Evolutionary conservation across 2,113 vertebrate genomes (phyloP).

Genomic region (Anolis sagrei): DNA sequence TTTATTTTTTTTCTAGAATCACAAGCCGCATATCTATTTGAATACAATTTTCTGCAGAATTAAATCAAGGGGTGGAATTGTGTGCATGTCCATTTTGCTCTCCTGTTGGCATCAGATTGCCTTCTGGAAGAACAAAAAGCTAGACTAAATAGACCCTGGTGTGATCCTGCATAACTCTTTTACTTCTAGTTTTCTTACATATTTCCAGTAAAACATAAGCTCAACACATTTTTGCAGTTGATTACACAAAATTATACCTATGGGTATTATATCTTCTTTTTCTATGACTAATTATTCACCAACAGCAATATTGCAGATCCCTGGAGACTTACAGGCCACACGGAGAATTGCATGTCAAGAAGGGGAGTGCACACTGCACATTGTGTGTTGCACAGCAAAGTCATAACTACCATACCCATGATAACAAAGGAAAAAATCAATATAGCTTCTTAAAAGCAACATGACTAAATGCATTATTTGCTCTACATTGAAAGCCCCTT

Average conservation of each 20-base stretch:
- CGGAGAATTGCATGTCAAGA: not conserved
- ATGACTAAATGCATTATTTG: not conserved
- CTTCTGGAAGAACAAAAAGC: no score
- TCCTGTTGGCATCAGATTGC: no score
- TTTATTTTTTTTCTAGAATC: no score
- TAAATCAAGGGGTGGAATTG: no score
- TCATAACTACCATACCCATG: not conserved
- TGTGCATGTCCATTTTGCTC: no score
- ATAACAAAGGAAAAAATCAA: not conserved
- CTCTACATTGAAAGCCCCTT: not conserved
- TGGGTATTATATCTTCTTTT: not conserved
- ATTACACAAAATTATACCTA: not conserved
- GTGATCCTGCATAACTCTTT: no score
- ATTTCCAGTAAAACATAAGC: not conserved
- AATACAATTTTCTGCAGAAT: no score
- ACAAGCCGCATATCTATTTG: no score
- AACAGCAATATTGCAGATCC: not conserved
- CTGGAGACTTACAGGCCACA: not conserved
- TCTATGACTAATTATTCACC: not conserved
- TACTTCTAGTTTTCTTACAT: no score
- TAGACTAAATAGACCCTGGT: no score
- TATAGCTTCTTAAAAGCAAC: not conserved
- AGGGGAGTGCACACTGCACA: not conserved
- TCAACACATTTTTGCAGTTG: not conserved
- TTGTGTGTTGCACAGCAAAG: not conserved